These are phyloP conservation scores for Mus musculus DNA, from an alignment of 2,113 vertebrate species.

Conservation along the genomic window GRCm39 chr9:94418501-94419000, in stretches of 20 bases:
- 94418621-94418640: background rate
- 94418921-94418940: background rate
- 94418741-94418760: background rate
- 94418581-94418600: slow-evolving; percentile 27
- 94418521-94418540: background rate
- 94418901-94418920: background rate
- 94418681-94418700: slow-evolving; percentile 54
- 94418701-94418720: background rate
- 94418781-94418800: background rate
- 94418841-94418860: background rate
- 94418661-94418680: background rate
- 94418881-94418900: background rate
- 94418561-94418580: background rate
- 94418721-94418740: background rate
- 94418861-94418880: background rate
- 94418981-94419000: background rate
- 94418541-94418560: background rate
- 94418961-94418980: background rate
- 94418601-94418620: background rate
- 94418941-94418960: background rate
- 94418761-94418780: slow-evolving; percentile 2
- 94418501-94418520: background rate
- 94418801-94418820: background rate
- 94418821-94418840: slow-evolving; percentile 41
- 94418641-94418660: background rate